Percentiles rank a stretch among this genome's conserved stretches.
Conservation (phyloP, 35 echinoderm and acorn worm genomes). For the Nesometra sesokonis region DNA sequence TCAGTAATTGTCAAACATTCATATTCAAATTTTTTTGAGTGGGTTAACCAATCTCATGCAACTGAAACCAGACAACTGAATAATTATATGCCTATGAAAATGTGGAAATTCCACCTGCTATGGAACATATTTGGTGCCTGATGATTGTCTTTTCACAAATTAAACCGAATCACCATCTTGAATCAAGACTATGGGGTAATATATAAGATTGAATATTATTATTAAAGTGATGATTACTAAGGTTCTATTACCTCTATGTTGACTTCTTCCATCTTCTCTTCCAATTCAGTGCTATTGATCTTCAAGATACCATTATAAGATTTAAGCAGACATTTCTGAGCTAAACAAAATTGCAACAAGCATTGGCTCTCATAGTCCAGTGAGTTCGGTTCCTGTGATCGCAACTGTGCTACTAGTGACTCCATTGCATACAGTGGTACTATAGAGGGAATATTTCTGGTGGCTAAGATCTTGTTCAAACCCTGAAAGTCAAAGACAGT, state of each 20-base stretch:
- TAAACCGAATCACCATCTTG: too few species aligned
- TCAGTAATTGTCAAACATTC: too few species aligned
- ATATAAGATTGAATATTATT: too few species aligned
- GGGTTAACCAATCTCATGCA: too few species aligned
- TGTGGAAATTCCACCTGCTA: too few species aligned
- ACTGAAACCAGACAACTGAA: too few species aligned
- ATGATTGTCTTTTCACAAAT: too few species aligned
- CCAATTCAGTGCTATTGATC: conserved; percentile 23
- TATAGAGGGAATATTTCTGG: conserved; percentile 38
- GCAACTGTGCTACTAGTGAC: conserved; percentile 17
- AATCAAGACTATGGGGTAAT: too few species aligned
- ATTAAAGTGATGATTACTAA: too few species aligned
- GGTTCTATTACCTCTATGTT: conserved; percentile 1
- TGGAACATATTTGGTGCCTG: too few species aligned
- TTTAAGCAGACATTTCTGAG: conserved; percentile 56
- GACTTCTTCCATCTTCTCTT: neutral
- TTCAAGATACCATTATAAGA: conserved; percentile 52
- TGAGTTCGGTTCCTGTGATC: conserved; percentile 36
- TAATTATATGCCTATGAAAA: too few species aligned
- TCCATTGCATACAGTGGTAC: conserved; percentile 44
- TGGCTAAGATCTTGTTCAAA: conserved; percentile 65
- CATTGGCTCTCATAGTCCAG: conserved; percentile 82
- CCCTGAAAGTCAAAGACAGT: conserved; percentile 20
- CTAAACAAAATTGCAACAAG: conserved; percentile 77
- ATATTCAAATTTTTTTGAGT: too few species aligned